These are phyloP conservation scores for Pangasianodon hypophthalmus DNA, from an alignment of 2,113 vertebrate genomes.

Conservation along the genomic window DNA sequence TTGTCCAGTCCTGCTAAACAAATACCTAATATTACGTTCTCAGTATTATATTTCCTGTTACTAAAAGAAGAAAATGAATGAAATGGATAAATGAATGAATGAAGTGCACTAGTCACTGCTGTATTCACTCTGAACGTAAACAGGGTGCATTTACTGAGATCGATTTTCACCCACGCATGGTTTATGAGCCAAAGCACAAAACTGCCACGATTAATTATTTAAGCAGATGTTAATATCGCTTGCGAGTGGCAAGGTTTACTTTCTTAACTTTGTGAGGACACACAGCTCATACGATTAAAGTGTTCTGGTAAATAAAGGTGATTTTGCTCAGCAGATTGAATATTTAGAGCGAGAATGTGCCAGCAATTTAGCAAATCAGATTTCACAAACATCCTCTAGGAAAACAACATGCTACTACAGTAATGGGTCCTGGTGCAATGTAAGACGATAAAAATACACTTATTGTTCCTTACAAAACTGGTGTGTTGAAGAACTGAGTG, in stretches of 20 bases:
- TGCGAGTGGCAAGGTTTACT: neutral
- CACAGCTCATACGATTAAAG: neutral
- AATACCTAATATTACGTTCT: neutral
- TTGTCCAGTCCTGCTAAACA: neutral
- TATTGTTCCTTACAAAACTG: neutral
- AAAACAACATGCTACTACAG: neutral
- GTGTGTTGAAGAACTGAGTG: neutral
- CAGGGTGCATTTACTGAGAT: neutral
- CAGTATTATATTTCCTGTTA: neutral
- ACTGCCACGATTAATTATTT: neutral
- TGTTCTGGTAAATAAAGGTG: too few relatives aligned
- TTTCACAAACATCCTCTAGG: neutral
- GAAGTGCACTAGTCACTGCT: neutral
- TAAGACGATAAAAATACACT: neutral
- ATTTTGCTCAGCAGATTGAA: neutral
- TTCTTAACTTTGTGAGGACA: neutral
- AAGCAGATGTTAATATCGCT: neutral
- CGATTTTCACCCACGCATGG: neutral
- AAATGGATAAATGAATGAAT: neutral
- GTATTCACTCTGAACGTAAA: neutral
- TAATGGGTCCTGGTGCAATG: too few relatives aligned
- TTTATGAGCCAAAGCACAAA: neutral
- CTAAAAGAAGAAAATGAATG: neutral
- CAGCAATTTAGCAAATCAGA: neutral
- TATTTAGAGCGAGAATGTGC: neutral